Conservation (phyloP, 2,888 invertebrate genomes). For the Agriopis aurantiaria region DNA sequence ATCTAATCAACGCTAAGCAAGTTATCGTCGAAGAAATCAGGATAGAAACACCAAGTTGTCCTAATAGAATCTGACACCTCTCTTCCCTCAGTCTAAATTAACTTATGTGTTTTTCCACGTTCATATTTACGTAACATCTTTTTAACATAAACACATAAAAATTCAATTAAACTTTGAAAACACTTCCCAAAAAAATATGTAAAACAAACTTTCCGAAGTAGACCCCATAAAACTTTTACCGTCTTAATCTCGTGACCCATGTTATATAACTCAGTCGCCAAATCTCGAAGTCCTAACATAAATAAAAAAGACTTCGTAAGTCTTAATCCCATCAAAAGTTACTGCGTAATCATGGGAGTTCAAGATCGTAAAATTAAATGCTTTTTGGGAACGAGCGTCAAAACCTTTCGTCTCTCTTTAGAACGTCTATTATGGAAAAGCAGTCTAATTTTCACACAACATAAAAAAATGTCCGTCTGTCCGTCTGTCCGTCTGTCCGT, state of each 20-base stretch:
- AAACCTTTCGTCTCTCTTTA: constrained; percentile 3
- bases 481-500: no score
- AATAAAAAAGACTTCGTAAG: constrained; percentile 46
- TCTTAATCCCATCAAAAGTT: constrained; percentile 54
- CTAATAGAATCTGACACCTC: no score
- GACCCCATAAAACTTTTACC: constrained; percentile 35
- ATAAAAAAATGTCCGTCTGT: no score
- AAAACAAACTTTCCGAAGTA: constrained; percentile 31
- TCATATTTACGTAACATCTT: no score
- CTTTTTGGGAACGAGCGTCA: constrained; percentile 10
- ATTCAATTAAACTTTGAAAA: not conserved
- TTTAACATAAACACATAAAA: not conserved
- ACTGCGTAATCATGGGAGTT: constrained; percentile 45
- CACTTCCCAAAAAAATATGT: not conserved
- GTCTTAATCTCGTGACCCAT: constrained; percentile 35
- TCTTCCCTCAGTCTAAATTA: no score
- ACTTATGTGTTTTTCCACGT: no score
- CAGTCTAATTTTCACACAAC: not conserved
- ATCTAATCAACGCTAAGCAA: no score
- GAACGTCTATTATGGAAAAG: not conserved
- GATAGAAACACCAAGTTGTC: no score
- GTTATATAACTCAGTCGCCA: constrained; percentile 26
- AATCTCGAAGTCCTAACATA: constrained; percentile 44
- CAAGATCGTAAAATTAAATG: constrained; percentile 47
- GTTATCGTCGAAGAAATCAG: no score